Evolutionary conservation across 2,888 invertebrate genomes (phyloP), one percentile per base, ranked within the genome.

Genomic region (Cerastis rubricosa): DNA sequence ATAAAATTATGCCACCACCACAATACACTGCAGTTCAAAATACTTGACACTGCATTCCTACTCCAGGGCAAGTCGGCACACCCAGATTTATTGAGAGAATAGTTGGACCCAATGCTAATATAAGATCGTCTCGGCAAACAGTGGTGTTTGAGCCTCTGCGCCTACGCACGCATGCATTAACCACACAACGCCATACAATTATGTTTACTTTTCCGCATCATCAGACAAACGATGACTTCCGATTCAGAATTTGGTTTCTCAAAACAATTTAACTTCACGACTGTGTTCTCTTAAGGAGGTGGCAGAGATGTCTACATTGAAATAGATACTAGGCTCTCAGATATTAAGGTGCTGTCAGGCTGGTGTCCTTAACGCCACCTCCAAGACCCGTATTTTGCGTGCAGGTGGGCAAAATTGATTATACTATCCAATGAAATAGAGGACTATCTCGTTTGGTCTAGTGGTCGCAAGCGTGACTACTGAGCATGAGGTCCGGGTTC

Each of bases 161-260:
- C 89, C 86, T 66, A 89, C 86, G 89, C 86, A 74, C 49, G 86
- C 84, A 63, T 80, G 72, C 81, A 87, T 81, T 76, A 75, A n/a
- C 68, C 70, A 68, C 85, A 82, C 71, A 85, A 74, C 49, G 61
- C 57, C 45, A 8, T 69, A 71, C 68, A 69, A 65, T 86, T 63
- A 71, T 86, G 71, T 86, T 83, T 83, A 77, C 68, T 85, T 73
- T 85, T 80, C 85, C 74, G 49, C 61, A 80, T 85, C 80, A 80
- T 80, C 85, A 85, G 81, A 59, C 80, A 57, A 47, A 81, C 66
- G 61, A 80, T 85, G 81, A 80, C 47, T 84, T 80, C 74, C 85
- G 65, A 81, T 61, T 71, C 63, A 22, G 61, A 85, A 71, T 80
- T 74, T 43, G 59, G 59, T 68, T 69, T 78, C 83, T 78, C 78